Evolutionary conservation across 1,140 invertebrate genomes (phyloP), one percentile per base, ranked within the genome.

Genomic region (Drosophila suzukii): DNA sequence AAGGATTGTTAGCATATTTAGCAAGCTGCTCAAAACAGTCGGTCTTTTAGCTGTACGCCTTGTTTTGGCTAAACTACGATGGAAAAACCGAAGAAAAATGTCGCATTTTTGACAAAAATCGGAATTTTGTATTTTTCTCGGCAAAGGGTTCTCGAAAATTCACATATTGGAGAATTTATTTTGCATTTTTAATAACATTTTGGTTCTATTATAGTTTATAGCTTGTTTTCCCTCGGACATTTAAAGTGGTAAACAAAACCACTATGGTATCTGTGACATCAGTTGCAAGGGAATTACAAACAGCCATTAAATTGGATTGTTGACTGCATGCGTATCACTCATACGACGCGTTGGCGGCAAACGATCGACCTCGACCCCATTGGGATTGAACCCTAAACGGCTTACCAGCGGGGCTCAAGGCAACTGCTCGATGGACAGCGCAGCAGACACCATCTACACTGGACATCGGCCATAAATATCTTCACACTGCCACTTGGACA

Each of bases 401-500:
- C 78, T 86, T 88, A 75, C 43, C 74, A 68, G 54, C 44, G 55
- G 58, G 46, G 15, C 76, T 70, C 74, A 70, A 82, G 73, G 68
- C 80, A 41, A 72, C 43, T 58, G 65, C 56, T 51, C 60, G 46
- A 51, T 38, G 34, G 50, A 30, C 72, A 44, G 32, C 55, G 47
- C 60, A 51, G 59, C 38, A 67, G 59, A 58, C 61, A 66, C 38
- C 49, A 51, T 51, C 61, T 30, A 34, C 2, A 47, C 46, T 61
- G 66, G 51, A 49, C 53, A 71, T 15, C 58, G 67, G 75, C 84
- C 83, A 86, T 86, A 86, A 86, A 86, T 86, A 83, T 88, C 63
- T 83, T 88, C 62, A 59, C 62, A 88, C 78, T 82, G 82, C 59
- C 62, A 54, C 38, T 58, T 46, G 55, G 65, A 58, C 71, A 59